Evolutionary conservation across 2,113 vertebrate species (phyloP).

Genomic region (Myiozetetes cayanensis): DNA sequence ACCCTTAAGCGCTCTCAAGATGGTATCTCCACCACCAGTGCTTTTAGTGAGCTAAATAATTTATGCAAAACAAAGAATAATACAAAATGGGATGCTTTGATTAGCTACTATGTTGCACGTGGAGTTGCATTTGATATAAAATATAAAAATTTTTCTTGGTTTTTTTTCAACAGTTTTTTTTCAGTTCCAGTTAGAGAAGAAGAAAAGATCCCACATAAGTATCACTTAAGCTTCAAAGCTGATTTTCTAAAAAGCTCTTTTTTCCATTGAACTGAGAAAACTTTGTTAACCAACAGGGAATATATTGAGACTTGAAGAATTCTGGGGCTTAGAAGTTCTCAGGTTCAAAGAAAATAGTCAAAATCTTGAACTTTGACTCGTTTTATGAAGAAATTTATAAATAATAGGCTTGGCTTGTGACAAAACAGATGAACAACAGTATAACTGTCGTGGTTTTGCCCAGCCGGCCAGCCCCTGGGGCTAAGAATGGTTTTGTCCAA

Average conservation of each 20-base stretch:
- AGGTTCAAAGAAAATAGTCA: neutral
- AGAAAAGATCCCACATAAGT: neutral
- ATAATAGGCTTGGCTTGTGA: neutral
- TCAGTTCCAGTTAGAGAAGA: neutral
- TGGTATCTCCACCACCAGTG: neutral
- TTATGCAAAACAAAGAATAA: neutral
- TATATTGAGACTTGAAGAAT: neutral
- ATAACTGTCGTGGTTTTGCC: neutral
- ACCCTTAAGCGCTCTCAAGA: neutral
- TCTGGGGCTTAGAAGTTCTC: neutral
- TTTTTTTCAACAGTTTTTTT: neutral
- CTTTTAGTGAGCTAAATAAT: neutral
- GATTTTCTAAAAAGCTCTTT: neutral
- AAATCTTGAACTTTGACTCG: neutral
- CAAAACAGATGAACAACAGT: neutral
- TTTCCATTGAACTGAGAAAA: neutral
- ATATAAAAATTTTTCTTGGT: neutral
- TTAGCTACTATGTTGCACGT: neutral
- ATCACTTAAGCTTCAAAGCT: neutral
- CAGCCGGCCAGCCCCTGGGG: too few relatives aligned
- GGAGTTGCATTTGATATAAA: neutral
- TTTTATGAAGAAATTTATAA: neutral
- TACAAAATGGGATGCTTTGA: neutral
- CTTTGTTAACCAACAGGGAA: neutral
- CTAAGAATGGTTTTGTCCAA: too few relatives aligned